Conservation (phyloP, 2,113 vertebrate species). For the Acanthochromis polyacanthus region DNA sequence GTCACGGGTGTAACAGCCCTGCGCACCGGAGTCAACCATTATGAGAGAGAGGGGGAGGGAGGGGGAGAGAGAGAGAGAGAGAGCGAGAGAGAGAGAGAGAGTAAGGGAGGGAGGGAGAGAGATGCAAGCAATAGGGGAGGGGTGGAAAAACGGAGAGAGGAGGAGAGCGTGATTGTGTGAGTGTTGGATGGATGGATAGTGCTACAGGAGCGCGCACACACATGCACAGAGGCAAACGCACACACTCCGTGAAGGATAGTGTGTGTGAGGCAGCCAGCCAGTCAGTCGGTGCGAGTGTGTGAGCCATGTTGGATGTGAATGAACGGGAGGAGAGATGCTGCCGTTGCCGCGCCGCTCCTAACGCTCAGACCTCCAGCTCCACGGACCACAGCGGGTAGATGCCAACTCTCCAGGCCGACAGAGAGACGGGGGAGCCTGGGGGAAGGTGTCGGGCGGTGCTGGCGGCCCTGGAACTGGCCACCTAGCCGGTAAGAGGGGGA, state of each 20-base stretch:
- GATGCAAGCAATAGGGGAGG: conserved; percentile 71
- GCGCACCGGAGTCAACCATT: conserved; percentile 79
- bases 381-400: conserved; percentile 86
- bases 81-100: conserved; percentile 44
- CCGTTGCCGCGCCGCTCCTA: conserved; percentile 81
- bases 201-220: conserved; percentile 54
- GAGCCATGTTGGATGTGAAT: conserved; percentile 94
- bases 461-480: conserved; percentile 85
- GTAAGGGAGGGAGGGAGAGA: conserved; percentile 25
- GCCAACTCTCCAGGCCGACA: conserved; percentile 85
- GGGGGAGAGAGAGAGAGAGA: conserved; percentile 46
- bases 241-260: conserved; percentile 38
- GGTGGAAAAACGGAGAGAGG: conserved; percentile 69
- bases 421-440: conserved; percentile 87
- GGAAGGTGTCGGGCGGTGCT: conserved; percentile 86
- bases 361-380: conserved; percentile 82
- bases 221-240: conserved; percentile 16
- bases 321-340: conserved; percentile 84
- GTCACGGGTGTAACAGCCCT: conserved; percentile 72
- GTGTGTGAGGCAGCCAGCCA: conserved; percentile 67
- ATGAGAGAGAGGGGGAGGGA: conserved; percentile 49
- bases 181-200: conserved; percentile 73
- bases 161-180: conserved; percentile 66
- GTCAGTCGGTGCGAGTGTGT: conserved; percentile 71
- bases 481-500: conserved; percentile 81